A percentile compares a stretch with the other conserved stretches of the same genome.
These are phyloP conservation scores for Florisuga fusca DNA, from an alignment of 2,797 vertebrate species.

Conservation along the genomic window DNA sequence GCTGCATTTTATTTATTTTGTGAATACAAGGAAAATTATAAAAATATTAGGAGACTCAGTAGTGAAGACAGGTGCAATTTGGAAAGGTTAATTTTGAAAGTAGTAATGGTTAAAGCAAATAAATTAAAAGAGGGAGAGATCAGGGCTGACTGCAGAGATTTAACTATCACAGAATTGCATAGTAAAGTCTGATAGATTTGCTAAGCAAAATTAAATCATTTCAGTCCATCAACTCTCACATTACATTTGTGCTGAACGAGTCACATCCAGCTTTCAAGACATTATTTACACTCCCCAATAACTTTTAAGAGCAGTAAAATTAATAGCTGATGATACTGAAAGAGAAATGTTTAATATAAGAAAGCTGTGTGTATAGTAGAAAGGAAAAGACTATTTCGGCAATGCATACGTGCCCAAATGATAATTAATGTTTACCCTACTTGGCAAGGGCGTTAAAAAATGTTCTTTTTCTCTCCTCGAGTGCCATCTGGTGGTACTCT, in stretches of 20 bases:
- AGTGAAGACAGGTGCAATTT: neutral
- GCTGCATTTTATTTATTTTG: neutral
- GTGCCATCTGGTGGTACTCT: constrained; percentile 72
- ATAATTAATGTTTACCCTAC: fast-evolving
- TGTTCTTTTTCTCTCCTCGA: constrained; percentile 71
- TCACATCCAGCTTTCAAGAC: neutral
- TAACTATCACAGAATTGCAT: neutral
- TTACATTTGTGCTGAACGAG: neutral
- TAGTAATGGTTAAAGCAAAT: neutral
- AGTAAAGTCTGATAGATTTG: neutral
- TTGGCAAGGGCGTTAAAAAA: neutral
- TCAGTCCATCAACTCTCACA: neutral
- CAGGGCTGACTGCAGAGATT: neutral
- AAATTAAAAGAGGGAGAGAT: neutral
- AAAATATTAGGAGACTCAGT: neutral
- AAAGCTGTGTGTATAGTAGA: neutral
- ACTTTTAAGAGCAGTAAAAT: neutral
- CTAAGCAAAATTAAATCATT: neutral
- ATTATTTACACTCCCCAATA: neutral
- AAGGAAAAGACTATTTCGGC: neutral
- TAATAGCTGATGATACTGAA: neutral
- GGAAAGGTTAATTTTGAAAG: neutral
- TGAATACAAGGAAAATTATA: neutral
- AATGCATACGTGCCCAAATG: fast-evolving
- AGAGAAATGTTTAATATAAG: neutral